Conservation (phyloP, 2,113 vertebrate genomes). For the Zosterops borbonicus region DNA sequence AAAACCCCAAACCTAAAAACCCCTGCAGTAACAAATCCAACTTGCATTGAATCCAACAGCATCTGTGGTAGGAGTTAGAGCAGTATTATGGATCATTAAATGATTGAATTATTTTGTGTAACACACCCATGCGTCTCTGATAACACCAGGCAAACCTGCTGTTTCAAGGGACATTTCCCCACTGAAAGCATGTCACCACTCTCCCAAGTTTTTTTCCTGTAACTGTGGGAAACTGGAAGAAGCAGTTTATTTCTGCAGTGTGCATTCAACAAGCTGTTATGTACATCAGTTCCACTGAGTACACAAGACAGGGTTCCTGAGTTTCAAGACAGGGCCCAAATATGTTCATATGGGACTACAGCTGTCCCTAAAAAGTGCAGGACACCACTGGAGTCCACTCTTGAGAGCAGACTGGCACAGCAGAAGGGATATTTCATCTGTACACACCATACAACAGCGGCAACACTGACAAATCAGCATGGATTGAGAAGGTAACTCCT, state of each 20-base stretch:
- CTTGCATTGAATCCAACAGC: neutral
- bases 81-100: slow-evolving; percentile 3
- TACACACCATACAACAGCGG: neutral
- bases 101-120: slow-evolving; percentile 1
- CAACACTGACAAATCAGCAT: too few relatives aligned
- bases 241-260: neutral
- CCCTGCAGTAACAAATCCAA: slow-evolving; percentile 57
- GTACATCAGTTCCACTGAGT: neutral
- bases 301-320: too few relatives aligned
- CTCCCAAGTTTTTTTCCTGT: neutral
- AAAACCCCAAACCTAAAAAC: neutral
- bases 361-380: neutral
- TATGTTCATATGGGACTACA: accelerated
- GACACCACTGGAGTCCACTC: neutral
- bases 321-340: neutral
- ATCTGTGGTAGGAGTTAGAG: slow-evolving; percentile 39
- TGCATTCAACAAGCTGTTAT: neutral
- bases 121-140: neutral
- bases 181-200: neutral
- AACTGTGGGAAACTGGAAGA: neutral
- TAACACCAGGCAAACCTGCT: neutral
- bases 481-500: neutral
- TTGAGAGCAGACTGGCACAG: neutral
- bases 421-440: neutral
- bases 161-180: neutral